Evolutionary conservation across 2,113 vertebrate genomes (phyloP).

Genomic region (Romanogobio albipinnatus): DNA sequence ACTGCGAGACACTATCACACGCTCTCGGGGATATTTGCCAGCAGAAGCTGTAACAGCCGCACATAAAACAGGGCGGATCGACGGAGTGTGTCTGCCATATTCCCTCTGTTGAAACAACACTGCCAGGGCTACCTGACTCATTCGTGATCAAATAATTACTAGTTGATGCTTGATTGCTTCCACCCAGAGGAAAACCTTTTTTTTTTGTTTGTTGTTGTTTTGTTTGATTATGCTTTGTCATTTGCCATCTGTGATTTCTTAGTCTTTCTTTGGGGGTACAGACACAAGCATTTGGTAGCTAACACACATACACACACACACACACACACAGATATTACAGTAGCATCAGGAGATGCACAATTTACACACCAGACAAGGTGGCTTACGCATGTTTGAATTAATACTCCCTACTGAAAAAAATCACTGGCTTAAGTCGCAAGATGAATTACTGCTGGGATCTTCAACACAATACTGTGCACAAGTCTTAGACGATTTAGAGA

Average conservation of each 20-base stretch:
- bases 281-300: background rate
- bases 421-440: background rate
- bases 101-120: conserved; percentile 26
- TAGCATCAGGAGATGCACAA: background rate
- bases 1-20: conserved; percentile 64
- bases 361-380: background rate
- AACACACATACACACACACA: background rate
- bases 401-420: background rate
- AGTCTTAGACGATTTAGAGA: background rate
- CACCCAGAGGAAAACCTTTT: conserved; percentile 22
- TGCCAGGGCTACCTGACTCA: conserved; percentile 41
- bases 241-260: conserved; percentile 40
- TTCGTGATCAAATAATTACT: conserved; percentile 55
- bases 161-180: conserved; percentile 42
- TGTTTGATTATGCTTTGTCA: conserved; percentile 49
- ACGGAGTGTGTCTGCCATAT: conserved; percentile 30
- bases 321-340: background rate
- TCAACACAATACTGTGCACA: background rate
- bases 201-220: conserved; percentile 10
- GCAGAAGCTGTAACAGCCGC: conserved; percentile 38
- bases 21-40: conserved; percentile 66
- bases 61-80: conserved; percentile 38
- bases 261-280: background rate
- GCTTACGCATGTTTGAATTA: conserved; percentile 11
- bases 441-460: background rate